phyloP scores from a whole-genome alignment of 2,888 invertebrate genomes.

The Caenorhabditis sulstoni region DNA sequence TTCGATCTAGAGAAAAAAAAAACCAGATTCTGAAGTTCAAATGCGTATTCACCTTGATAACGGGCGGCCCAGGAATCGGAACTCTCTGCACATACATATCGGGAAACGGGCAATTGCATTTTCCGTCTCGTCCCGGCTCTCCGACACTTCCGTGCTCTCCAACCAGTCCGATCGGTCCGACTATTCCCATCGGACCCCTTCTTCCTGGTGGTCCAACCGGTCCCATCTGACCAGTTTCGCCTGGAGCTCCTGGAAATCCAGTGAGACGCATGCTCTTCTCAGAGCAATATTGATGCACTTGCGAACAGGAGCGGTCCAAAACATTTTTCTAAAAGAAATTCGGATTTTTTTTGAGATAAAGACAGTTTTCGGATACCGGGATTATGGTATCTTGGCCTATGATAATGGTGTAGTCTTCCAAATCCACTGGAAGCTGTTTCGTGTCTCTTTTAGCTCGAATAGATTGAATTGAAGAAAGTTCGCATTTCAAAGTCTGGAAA shows the following conservation, averaged over 20 bases:
- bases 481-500: constrained; percentile 26
- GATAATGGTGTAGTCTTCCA: constrained; percentile 77
- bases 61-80: constrained; percentile 78
- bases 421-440: constrained; percentile 65
- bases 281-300: constrained; percentile 78
- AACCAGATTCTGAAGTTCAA: constrained; percentile 3
- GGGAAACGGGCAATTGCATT: constrained; percentile 78
- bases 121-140: constrained; percentile 70
- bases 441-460: constrained; percentile 25
- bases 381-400: constrained; percentile 79
- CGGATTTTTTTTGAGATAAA: constrained; percentile 5
- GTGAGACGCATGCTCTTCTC: constrained; percentile 74
- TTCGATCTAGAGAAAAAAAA: no score
- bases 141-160: constrained; percentile 75
- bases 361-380: constrained; percentile 61
- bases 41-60: constrained; percentile 70
- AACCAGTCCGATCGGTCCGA: constrained; percentile 71
- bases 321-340: constrained; percentile 70
- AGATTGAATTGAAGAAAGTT: not conserved
- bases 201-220: constrained; percentile 75
- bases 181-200: constrained; percentile 70
- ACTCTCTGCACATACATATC: constrained; percentile 79
- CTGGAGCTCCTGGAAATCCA: constrained; percentile 70
- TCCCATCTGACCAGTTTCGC: constrained; percentile 57
- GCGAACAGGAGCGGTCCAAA: constrained; percentile 76